Evolutionary conservation across 2,888 invertebrate genomes (phyloP).

Genomic region (Julus scanicus): DNA sequence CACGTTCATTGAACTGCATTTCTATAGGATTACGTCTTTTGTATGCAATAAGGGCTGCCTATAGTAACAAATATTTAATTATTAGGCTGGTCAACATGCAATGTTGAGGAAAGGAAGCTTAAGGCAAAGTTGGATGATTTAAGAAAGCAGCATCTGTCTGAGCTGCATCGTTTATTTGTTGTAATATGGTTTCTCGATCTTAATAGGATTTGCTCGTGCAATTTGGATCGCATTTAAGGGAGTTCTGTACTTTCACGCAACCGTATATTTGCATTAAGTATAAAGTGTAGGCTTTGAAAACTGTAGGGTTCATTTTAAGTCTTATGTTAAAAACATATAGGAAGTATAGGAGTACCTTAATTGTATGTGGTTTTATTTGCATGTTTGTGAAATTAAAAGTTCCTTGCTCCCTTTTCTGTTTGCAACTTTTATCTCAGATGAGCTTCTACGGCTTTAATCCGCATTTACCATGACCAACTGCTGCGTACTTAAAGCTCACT

Average conservation of each 20-base stretch:
- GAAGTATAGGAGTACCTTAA: background rate
- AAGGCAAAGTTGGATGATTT: background rate
- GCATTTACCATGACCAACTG: background rate
- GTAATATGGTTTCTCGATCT: background rate
- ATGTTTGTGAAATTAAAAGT: slow-evolving; percentile 4
- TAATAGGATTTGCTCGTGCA: background rate
- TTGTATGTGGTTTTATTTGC: background rate
- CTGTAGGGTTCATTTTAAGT: background rate
- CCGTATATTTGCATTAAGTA: background rate
- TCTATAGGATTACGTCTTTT: background rate
- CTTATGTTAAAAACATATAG: background rate
- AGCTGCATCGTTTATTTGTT: background rate
- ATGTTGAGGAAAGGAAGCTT: background rate
- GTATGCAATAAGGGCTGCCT: background rate
- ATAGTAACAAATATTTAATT: background rate
- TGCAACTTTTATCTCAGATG: background rate
- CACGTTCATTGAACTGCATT: background rate
- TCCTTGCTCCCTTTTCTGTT: background rate
- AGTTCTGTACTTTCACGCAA: background rate
- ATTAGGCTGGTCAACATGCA: background rate
- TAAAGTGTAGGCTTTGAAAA: background rate
- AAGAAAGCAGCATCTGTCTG: background rate
- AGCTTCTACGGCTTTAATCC: background rate
- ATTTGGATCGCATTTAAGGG: background rate
- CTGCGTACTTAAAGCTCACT: background rate